Evolutionary conservation across 1,140 invertebrate species (phyloP).

Genomic region (Diorhabda elongata): DNA sequence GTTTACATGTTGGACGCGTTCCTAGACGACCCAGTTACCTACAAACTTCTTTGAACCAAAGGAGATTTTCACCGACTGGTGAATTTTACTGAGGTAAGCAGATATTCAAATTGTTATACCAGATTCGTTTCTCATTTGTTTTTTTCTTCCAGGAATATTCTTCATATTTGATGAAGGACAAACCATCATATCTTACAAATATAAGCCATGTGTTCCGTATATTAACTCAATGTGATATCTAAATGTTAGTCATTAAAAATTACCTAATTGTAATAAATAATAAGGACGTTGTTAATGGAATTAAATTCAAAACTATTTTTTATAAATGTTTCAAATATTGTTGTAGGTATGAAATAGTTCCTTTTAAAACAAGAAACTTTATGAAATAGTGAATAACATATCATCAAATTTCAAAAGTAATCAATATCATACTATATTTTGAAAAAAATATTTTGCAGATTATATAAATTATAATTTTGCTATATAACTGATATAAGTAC

Average conservation of each 20-base stretch:
- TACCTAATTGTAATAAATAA: background rate
- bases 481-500: too few relatives aligned
- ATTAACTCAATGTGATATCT: slow-evolving; percentile 19
- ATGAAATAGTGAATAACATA: too few relatives aligned
- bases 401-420: too few relatives aligned
- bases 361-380: background rate
- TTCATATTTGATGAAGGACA: background rate
- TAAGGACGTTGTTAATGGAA: background rate
- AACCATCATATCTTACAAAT: slow-evolving; percentile 8
- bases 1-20: slow-evolving; percentile 13
- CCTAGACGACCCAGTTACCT: slow-evolving; percentile 14
- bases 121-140: background rate
- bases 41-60: slow-evolving; percentile 8
- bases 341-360: background rate
- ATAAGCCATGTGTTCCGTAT: slow-evolving; percentile 4
- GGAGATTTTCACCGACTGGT: slow-evolving; percentile 7
- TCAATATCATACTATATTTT: too few relatives aligned
- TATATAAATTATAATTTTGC: too few relatives aligned
- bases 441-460: too few relatives aligned
- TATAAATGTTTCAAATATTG: background rate
- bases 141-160: background rate
- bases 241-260: slow-evolving; percentile 14
- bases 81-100: background rate
- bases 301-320: background rate
- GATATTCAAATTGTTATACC: background rate